Percentiles rank a stretch among this genome's conserved stretches.
These are phyloP conservation scores for Crotalus tigris DNA, from an alignment of 2,113 vertebrate species.

Conservation along the genomic window DNA sequence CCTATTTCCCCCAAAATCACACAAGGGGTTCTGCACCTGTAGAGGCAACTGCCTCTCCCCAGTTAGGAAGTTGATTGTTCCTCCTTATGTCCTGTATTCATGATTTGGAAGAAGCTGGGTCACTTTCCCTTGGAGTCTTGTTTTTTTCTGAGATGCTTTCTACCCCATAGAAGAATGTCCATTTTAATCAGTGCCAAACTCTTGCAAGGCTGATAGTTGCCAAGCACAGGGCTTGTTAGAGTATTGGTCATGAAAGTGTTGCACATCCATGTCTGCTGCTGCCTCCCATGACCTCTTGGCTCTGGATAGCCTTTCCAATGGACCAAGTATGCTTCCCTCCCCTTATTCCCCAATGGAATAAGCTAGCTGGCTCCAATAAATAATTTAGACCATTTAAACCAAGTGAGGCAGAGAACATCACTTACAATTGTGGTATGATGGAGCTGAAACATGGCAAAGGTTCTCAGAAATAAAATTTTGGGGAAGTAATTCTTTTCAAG, in stretches of 20 bases:
- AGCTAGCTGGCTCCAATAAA: neutral
- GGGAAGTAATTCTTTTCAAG: neutral
- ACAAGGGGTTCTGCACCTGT: too few species aligned
- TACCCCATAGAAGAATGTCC: neutral
- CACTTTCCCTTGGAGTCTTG: neutral
- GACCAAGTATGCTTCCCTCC: neutral
- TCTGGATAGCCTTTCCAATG: neutral
- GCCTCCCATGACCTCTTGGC: neutral
- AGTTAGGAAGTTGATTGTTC: too few species aligned
- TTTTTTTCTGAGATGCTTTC: neutral
- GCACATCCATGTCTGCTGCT: neutral
- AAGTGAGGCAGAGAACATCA: neutral
- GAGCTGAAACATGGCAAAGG: neutral
- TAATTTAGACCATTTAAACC: neutral
- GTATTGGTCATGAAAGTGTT: neutral
- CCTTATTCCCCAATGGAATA: neutral
- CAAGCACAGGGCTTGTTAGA: neutral
- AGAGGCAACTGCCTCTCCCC: too few species aligned
- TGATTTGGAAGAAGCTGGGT: neutral
- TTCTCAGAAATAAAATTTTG: neutral
- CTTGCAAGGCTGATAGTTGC: neutral
- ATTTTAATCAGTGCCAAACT: neutral
- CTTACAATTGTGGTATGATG: neutral
- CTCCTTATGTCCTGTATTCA: neutral
- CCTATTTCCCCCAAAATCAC: too few species aligned